Conservation (phyloP, 2,888 invertebrate species). For the Mythimna lalbum region DNA sequence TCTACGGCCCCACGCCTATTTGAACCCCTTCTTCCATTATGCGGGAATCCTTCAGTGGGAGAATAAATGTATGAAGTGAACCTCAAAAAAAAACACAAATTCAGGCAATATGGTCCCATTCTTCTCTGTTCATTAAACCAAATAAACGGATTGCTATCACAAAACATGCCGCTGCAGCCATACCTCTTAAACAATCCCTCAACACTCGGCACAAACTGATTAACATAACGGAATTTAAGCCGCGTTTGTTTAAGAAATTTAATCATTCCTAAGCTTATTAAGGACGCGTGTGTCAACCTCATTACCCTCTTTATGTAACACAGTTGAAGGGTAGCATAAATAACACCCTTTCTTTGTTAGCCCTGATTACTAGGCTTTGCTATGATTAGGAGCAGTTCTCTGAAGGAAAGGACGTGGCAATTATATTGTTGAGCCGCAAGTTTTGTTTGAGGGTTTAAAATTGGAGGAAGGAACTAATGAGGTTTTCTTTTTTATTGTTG, state of each 20-base stretch:
- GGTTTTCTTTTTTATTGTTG: not conserved
- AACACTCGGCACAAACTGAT: conserved; percentile 43
- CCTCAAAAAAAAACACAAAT: no score
- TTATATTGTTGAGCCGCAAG: conserved; percentile 30
- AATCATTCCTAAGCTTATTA: conserved; percentile 65
- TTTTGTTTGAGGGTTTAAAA: conserved; percentile 9
- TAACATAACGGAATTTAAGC: conserved; percentile 63
- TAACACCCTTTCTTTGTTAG: conserved; percentile 63
- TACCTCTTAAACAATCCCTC: conserved; percentile 36
- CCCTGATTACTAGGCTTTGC: conserved; percentile 53
- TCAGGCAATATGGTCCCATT: not conserved
- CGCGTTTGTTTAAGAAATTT: conserved; percentile 65
- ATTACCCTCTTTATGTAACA: conserved; percentile 56
- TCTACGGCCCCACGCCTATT: no score
- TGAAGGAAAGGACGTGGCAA: conserved; percentile 27
- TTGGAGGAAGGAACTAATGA: conserved; percentile 3
- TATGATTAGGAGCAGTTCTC: conserved; percentile 37
- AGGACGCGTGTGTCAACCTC: conserved; percentile 62
- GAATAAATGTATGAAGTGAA: no score
- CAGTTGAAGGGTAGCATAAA: conserved; percentile 62
- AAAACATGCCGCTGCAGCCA: not conserved
- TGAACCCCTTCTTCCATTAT: no score
- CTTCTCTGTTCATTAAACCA: not conserved
- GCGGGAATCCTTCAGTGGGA: no score
- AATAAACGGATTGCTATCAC: conserved; percentile 11